Evolutionary conservation across 2,888 invertebrate genomes (phyloP), one percentile per base, ranked within the genome.

Genomic region (Branchellion lobata): DNA sequence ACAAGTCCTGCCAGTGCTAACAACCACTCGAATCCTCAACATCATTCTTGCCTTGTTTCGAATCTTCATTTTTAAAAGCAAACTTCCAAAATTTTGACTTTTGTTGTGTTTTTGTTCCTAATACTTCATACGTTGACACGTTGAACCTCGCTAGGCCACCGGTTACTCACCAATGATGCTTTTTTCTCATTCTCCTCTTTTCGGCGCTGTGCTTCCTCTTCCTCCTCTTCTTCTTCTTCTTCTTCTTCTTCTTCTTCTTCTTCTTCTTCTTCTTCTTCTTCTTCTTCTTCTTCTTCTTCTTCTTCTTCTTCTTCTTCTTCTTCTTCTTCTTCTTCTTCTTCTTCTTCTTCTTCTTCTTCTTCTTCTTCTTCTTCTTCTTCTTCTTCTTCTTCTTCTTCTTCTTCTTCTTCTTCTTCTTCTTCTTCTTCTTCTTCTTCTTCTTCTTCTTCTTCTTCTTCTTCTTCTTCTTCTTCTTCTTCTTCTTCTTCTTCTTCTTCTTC

Each of bases 341-440:
- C 71, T 51, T 68, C 53, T 69, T 31, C 33, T 79, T 34, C 31
- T 79, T 36, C 53, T 76, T 57, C 77, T 57, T 61, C 76, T 78
- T 79, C 36, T 51, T 79, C 75, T 51, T 79, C 53, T 51, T 53
- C 51, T n/a, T n/a, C n/a, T n/a, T n/a, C n/a, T n/a, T n/a, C n/a
- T n/a, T n/a, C n/a, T n/a, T n/a, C n/a, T n/a, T n/a, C n/a, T n/a
- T n/a, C n/a, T n/a, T n/a, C n/a, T n/a, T n/a, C n/a, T n/a, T n/a
- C n/a, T n/a, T n/a, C n/a, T n/a, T n/a, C n/a, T n/a, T n/a, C n/a
- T n/a, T n/a, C n/a, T n/a, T n/a, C n/a, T n/a, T n/a, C n/a, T n/a
- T n/a, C n/a, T n/a, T n/a, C n/a, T n/a, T n/a, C n/a, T n/a, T n/a
- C n/a, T n/a, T n/a, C n/a, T n/a, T n/a, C n/a, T n/a, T n/a, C n/a